Base-by-base conservation (phyloP, 2,113 vertebrate genomes). In the Dipodomys merriami region DNA sequence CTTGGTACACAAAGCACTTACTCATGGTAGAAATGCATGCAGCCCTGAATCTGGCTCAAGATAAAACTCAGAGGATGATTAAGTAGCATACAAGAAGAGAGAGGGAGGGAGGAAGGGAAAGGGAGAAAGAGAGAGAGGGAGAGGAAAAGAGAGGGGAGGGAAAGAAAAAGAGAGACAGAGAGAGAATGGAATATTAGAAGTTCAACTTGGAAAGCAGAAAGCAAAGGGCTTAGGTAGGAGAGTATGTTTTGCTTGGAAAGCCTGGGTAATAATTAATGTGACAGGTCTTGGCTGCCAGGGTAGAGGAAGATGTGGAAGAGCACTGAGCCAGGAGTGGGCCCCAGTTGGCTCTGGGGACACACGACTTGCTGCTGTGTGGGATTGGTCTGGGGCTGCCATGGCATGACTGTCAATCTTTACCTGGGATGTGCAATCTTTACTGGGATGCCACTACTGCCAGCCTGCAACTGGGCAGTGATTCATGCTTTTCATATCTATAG, bases 221-320 rank as follows among this genome's bases (percentile, higher is more conserved):
- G 5, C 62, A 64, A 64, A 18, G 23, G 27, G 77, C 46, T 67
- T 82, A 57, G 79, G 25, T 35, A 65, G 68, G 29, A 60, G n/a
- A n/a, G 2, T 62, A 27, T 9, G n/a, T 90, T 86, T 87, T 30
- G 18, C 84, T 87, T 94, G 60, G 86, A 86, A 92, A 67, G 60
- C 30, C 6, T 46, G 49, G 69, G 33, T 77, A 49, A 68, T 82
- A 72, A 74, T 88, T n/a, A 44, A 49, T 4, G n/a, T 79, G 72
- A 90, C 39, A 57, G 39, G 39, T 27, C 20, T 62, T 64, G 22
- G 62, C 62, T 64, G 22, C 23, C 23, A 64, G 62, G 53, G 62
- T 64, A 68, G 72, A 68, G 3, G 10, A 76, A 69, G 39, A 60
- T 1, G 2, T 25, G 81, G 81, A 25, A 25, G 5, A 64, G 82